Percentiles rank a stretch among this genome's conserved stretches.
These are phyloP conservation scores for Trachymyrmex cornetzi DNA, from an alignment of 1,140 invertebrate species.

Conservation along the genomic window DNA sequence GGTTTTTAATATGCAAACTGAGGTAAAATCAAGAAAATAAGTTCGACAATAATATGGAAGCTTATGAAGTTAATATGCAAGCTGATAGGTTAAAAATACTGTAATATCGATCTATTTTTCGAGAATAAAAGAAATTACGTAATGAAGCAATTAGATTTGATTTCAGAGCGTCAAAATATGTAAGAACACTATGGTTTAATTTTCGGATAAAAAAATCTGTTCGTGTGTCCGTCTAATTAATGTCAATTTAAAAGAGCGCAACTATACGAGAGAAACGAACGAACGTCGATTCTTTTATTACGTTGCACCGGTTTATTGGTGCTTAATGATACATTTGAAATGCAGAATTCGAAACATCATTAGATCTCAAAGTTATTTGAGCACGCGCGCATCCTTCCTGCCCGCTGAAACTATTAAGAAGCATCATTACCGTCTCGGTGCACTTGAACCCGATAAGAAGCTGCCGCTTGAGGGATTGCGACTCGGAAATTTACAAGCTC, in stretches of 20 bases:
- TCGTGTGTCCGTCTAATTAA: neutral
- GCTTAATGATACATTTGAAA: neutral
- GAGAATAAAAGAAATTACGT: too few species aligned
- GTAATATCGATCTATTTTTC: too few species aligned
- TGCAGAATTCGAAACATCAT: neutral
- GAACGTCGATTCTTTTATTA: neutral
- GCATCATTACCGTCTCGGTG: neutral
- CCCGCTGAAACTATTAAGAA: neutral
- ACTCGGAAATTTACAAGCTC: conserved; percentile 44
- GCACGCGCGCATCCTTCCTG: too few species aligned
- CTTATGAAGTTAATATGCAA: too few species aligned
- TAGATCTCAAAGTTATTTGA: neutral
- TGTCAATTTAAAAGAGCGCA: neutral
- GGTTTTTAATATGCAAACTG: too few species aligned
- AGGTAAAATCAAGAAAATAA: too few species aligned
- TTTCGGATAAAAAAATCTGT: too few species aligned
- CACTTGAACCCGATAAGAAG: conserved; percentile 57
- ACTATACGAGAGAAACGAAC: neutral
- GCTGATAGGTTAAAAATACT: too few species aligned
- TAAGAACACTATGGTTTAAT: too few species aligned
- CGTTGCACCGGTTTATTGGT: neutral
- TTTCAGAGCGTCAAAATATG: too few species aligned
- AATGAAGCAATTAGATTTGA: too few species aligned
- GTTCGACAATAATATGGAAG: too few species aligned
- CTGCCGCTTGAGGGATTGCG: neutral